A percentile compares a stretch with the other conserved stretches of the same genome.
phyloP scores from a whole-genome alignment of 2,113 vertebrate species.

The Speoplatyrhinus poulsoni region DNA sequence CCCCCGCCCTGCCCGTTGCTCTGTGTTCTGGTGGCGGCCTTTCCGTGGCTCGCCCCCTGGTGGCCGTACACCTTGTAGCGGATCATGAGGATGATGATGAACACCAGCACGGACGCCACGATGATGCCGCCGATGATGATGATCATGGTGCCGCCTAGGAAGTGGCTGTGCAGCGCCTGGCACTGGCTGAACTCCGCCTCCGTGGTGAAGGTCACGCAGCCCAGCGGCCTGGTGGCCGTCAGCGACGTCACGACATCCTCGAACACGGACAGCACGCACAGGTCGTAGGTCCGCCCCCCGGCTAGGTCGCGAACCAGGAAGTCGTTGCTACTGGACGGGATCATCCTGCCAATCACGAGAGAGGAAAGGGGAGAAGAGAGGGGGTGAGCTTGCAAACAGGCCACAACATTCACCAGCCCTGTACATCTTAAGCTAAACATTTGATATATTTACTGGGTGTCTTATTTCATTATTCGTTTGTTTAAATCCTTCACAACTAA shows the following conservation, averaged over 20 bases:
- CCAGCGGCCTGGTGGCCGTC: conserved; percentile 84
- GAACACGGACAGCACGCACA: conserved; percentile 89
- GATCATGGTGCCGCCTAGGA: conserved; percentile 94
- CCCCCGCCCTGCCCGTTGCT: conserved; percentile 60
- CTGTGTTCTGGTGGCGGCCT: conserved; percentile 80
- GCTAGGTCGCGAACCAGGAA: conserved; percentile 90
- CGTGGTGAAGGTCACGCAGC: conserved; percentile 85
- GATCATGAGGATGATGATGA: conserved; percentile 94
- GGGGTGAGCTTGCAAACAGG: background rate
- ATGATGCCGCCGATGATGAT: conserved; percentile 95
- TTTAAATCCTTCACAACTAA: no score
- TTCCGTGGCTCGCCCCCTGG: conserved; percentile 75
- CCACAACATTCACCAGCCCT: background rate
- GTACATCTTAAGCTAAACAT: no score
- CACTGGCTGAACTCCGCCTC: conserved; percentile 83
- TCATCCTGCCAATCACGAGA: conserved; percentile 81
- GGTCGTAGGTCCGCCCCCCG: conserved; percentile 86
- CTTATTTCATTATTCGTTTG: no score
- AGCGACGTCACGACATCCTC: conserved; percentile 82
- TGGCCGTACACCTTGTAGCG: conserved; percentile 90
- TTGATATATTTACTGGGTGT: no score
- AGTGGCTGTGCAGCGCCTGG: conserved; percentile 85
- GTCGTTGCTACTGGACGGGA: conserved; percentile 87
- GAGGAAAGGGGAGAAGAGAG: background rate
- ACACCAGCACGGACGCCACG: conserved; percentile 91